A percentile compares a stretch with the other conserved stretches of the same genome.
These are phyloP conservation scores for Camponotus vicinus DNA, from an alignment of 1,140 invertebrate genomes.

Conservation along the genomic window DNA sequence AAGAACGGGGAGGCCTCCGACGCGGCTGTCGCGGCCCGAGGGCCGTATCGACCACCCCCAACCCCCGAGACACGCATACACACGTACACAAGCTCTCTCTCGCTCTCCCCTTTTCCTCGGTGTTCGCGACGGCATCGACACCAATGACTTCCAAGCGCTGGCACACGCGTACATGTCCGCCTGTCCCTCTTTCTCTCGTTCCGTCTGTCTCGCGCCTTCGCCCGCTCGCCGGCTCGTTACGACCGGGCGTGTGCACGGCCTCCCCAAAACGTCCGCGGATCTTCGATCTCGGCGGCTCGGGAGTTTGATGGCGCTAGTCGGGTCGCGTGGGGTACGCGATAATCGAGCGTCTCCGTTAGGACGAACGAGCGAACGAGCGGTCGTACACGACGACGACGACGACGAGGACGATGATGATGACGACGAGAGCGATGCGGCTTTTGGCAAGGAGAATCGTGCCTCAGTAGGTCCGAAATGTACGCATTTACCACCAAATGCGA, in stretches of 20 bases:
- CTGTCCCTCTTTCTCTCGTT: conserved; percentile 67
- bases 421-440: conserved; percentile 20
- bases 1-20: conserved; percentile 84
- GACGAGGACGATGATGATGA: conserved; percentile 2
- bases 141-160: conserved; percentile 75
- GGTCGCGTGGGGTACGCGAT: conserved; percentile 58
- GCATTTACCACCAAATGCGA: neutral
- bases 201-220: conserved; percentile 56
- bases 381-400: conserved; percentile 36
- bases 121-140: conserved; percentile 70
- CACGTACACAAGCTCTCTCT: conserved; percentile 48
- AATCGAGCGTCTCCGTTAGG: conserved; percentile 68
- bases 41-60: conserved; percentile 84
- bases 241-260: conserved; percentile 57
- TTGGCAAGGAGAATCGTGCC: conserved; percentile 24
- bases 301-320: conserved; percentile 60
- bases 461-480: neutral
- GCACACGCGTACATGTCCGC: conserved; percentile 63
- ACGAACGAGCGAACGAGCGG: conserved; percentile 16
- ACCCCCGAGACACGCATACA: conserved; percentile 51
- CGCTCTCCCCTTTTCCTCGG: conserved; percentile 59
- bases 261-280: conserved; percentile 63
- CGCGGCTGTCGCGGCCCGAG: conserved; percentile 83
- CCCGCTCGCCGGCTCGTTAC: conserved; percentile 42
- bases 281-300: conserved; percentile 54